Evolutionary conservation across 2,888 invertebrate species (phyloP), one percentile per base, ranked within the genome.

Genomic region (Dolichomitus sp.): DNA sequence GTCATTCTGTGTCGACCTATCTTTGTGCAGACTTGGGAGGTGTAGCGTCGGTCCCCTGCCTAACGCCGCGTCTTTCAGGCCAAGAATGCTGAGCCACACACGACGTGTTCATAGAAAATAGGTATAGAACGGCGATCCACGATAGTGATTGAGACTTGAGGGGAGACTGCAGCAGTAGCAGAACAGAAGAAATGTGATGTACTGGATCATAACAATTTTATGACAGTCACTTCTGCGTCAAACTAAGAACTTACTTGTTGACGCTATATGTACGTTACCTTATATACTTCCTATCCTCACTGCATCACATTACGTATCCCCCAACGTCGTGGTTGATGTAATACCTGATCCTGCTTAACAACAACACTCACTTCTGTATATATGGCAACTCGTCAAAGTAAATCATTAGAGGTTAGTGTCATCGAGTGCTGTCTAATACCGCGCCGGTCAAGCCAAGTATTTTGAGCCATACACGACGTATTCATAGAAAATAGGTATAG

Each of bases 141-240:
- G 63, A 81, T 83, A 84, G 84, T 84, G 84, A 86, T 86, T 82
- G 85, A 84, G 83, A 83, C 81, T 77, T 74, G 77, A 73, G 81
- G 78, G 80, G 82, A 68, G 76, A 74, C 42, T 63, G 68, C 59
- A 33, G 37, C 54, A 42, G 33, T 42, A 45, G 45, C 37, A 75
- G 57, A 80, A 50, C 66, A 65, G 75, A 73, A 48, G 61, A 73
- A 23, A 45, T 37, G 45, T 37, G 75, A 76, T 76, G 80, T 33
- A 48, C 37, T 57, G 52, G 69, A n/a, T n/a, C n/a, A n/a, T n/a
- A n/a, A n/a, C n/a, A n/a, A n/a, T 23, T 23, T 23, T 14, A 33
- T 4, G 30, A 2, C 14, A 59, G n/a, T 59, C 57, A n/a, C 14
- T 33, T 6, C 57, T 33, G 33, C 5, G 23, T 19, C 54, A 45